These are phyloP conservation scores for Portevinia maculata DNA, from an alignment of 2,888 invertebrate genomes.

Conservation along the genomic window DNA sequence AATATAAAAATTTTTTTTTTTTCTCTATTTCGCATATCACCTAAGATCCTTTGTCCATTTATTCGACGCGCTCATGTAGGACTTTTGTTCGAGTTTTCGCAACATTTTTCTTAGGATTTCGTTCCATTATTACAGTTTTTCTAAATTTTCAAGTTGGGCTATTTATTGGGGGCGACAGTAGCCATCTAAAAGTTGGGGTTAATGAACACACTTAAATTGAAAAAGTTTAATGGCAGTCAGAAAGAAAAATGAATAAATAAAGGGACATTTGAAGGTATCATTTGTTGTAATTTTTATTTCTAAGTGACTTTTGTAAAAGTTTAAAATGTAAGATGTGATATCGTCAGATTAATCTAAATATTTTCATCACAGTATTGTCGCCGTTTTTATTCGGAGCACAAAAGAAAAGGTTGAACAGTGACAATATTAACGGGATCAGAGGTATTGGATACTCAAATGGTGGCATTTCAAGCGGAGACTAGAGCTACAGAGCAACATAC, in stretches of 20 bases:
- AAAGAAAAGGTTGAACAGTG: conserved; percentile 31
- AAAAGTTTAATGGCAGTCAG: conserved; percentile 62
- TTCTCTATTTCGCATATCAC: conserved; percentile 20
- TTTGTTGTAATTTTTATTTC: conserved; percentile 49
- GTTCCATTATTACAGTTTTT: conserved; percentile 9
- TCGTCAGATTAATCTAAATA: conserved; percentile 30
- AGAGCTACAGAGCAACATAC: too few relatives aligned
- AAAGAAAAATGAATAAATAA: conserved; percentile 12
- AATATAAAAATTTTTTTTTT: conserved; percentile 14
- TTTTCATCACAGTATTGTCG: conserved; percentile 31
- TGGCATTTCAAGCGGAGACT: conserved; percentile 4
- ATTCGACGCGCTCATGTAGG: conserved; percentile 27
- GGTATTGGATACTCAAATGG: conserved; percentile 28
- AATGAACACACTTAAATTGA: conserved; percentile 72
- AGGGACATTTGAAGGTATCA: conserved; percentile 27
- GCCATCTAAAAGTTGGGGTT: conserved; percentile 42
- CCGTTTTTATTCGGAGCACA: conserved; percentile 19
- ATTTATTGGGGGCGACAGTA: not conserved
- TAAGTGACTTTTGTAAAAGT: conserved; percentile 32
- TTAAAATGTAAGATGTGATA: not conserved
- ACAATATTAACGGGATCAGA: conserved; percentile 14
- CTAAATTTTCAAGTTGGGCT: conserved; percentile 29
- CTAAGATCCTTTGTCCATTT: conserved; percentile 32
- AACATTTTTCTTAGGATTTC: conserved; percentile 8
- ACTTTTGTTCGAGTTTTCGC: conserved; percentile 10